A percentile compares a stretch with the other conserved stretches of the same genome.
phyloP scores from a whole-genome alignment of 1,140 invertebrate species.

The Heliconius himera region DNA sequence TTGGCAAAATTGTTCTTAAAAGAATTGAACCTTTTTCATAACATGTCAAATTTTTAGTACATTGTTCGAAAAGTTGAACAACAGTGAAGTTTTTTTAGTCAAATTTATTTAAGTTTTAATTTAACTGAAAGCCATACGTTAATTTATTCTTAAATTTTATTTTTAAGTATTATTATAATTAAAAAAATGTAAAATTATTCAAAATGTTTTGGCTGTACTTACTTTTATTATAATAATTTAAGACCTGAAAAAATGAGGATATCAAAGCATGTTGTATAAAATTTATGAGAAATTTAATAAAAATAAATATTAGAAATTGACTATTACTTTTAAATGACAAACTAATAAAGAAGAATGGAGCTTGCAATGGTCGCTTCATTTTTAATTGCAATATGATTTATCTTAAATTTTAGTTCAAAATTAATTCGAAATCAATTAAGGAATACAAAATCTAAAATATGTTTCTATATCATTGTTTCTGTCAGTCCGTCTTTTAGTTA shows the following conservation, averaged over 20 bases:
- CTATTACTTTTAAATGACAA: too few relatives aligned
- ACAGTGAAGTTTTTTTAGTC: background rate
- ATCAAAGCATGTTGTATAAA: background rate
- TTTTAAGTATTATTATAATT: constrained; percentile 3
- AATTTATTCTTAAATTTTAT: constrained; percentile 2
- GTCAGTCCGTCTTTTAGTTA: too few relatives aligned
- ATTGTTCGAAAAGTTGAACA: background rate
- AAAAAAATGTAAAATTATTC: background rate
- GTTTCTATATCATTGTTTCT: too few relatives aligned
- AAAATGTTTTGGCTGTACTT: constrained; percentile 4
- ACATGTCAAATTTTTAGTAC: background rate
- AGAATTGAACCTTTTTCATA: background rate
- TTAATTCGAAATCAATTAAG: too few relatives aligned
- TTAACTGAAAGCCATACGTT: constrained; percentile 6
- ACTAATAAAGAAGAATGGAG: too few relatives aligned
- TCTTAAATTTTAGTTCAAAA: too few relatives aligned
- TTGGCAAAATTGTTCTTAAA: background rate
- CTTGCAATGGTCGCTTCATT: background rate
- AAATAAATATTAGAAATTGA: too few relatives aligned
- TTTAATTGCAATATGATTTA: background rate
- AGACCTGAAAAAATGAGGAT: background rate
- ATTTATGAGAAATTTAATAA: too few relatives aligned
- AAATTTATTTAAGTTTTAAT: constrained; percentile 10
- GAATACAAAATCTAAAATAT: too few relatives aligned
- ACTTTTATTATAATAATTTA: background rate